Percentiles rank a stretch among this genome's conserved stretches.
These are phyloP conservation scores for Bursaphelenchus okinawaensis DNA, from an alignment of 2,888 invertebrate genomes.

Conservation along the genomic window DNA sequence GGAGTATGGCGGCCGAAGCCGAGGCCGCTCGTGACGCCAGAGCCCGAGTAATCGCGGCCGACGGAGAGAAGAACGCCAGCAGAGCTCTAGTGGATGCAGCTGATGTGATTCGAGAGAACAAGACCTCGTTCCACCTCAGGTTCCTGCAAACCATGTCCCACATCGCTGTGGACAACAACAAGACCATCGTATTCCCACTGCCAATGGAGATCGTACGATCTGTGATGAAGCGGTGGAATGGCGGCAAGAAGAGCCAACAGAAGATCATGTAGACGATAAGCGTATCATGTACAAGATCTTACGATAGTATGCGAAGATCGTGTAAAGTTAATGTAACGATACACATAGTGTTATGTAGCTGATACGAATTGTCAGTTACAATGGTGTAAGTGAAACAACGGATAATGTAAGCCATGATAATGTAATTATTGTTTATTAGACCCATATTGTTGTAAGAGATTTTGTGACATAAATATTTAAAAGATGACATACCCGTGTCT, in stretches of 20 bases:
- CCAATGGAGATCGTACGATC: conserved; percentile 39
- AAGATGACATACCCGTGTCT: too few species aligned
- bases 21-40: conserved; percentile 78
- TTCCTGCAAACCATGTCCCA: conserved; percentile 46
- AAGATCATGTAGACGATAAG: too few species aligned
- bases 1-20: conserved; percentile 92
- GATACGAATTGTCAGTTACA: too few species aligned
- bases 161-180: conserved; percentile 38
- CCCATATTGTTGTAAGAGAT: neutral
- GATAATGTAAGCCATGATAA: too few species aligned
- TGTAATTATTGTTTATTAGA: too few species aligned
- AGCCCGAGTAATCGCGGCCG: conserved; percentile 38
- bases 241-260: conserved; percentile 7
- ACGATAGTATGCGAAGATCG: too few species aligned
- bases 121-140: conserved; percentile 34
- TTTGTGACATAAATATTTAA: too few species aligned
- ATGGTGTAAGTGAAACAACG: too few species aligned
- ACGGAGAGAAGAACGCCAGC: conserved; percentile 43
- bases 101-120: conserved; percentile 31
- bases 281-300: too few species aligned
- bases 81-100: conserved; percentile 33
- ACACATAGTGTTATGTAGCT: too few species aligned
- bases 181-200: conserved; percentile 49
- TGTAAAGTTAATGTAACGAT: too few species aligned
- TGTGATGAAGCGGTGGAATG: conserved; percentile 19